Base-by-base conservation (phyloP, 2,113 vertebrate species). In the Cromileptes altivelis region DNA sequence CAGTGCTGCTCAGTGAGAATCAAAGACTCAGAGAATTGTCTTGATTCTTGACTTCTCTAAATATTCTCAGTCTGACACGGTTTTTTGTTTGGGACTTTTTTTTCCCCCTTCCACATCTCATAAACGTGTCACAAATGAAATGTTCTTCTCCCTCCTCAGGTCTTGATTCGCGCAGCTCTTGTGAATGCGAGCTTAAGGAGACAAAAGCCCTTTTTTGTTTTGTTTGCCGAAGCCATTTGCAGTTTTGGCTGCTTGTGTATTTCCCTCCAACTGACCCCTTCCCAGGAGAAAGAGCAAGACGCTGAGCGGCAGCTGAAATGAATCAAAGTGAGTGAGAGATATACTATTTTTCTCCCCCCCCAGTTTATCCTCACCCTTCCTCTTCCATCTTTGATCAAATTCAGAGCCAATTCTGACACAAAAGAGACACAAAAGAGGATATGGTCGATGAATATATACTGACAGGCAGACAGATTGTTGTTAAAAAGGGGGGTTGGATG, bases 271-370 rank as follows among this genome's bases (percentile, higher is more conserved):
- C 52, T 72, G 80, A 87, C 81, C 76, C 67, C 63, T 47, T 30
- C 65, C 62, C 25, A n/a, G 52, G 76, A 84, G 68, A 67, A 68
- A 70, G 50, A 2, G 30, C 19, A 49, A 56, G 70, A 69, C 0
- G 3, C 19, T 65, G 45, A 80, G 80, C 4, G 2, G 47, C 62
- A 63, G 70, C 49, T 17, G 5, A 63, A 83, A 80, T 77, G 1
- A 88, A 82, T 91, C 72, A 83, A 75, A 82, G 75, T 64, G 61
- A 88, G 58, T 30, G 57, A 81, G 17, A 37, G 55, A 21, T 42
- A 23, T 6, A 0, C 13, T 64, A 3, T 40, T 17, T 30, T 23
- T 61, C 3, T 4, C 9, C 45, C 42, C 2, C 3, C 15, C 3
- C 15, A 64, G 21, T 47, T 60, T 65, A 19, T 17, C 8, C 23